Evolutionary conservation across 2,888 invertebrate species (phyloP).

Genomic region (Oeneis ivallda): DNA sequence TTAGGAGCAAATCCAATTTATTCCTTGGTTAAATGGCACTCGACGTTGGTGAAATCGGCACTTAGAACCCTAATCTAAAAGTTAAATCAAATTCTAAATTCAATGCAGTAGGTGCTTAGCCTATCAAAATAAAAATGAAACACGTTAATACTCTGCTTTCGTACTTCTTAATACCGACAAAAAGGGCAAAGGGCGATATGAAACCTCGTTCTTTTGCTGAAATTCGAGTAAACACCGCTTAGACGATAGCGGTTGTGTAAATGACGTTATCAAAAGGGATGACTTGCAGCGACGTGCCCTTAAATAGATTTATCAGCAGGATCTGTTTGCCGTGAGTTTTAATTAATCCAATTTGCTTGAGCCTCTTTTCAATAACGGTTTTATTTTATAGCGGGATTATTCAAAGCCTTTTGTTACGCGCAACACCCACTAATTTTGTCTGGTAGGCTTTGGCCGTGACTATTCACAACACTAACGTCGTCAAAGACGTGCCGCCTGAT

Average conservation of each 20-base stretch:
- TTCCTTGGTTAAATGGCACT: no score
- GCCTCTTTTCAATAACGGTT: constrained; percentile 40
- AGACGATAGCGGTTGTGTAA: constrained; percentile 59
- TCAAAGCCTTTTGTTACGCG: no score
- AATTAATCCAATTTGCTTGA: constrained; percentile 60
- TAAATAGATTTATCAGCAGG: constrained; percentile 61
- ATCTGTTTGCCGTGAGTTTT: constrained; percentile 61
- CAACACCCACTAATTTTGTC: no score
- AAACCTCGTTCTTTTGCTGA: constrained; percentile 56
- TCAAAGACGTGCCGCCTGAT: no score
- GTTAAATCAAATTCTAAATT: not conserved
- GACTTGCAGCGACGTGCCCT: constrained; percentile 53
- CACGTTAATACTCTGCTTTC: constrained; percentile 4
- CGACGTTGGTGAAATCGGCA: no score
- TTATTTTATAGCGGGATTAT: constrained; percentile 6
- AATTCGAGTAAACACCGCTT: constrained; percentile 53
- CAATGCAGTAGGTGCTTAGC: not conserved
- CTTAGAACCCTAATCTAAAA: no score
- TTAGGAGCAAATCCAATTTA: no score
- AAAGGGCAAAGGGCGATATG: constrained; percentile 35
- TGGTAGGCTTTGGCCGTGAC: no score
- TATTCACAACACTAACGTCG: no score
- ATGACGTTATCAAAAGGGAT: constrained; percentile 66
- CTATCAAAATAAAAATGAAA: constrained; percentile 2
- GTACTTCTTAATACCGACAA: constrained; percentile 8